A percentile compares a stretch with the other conserved stretches of the same genome.
These are phyloP conservation scores for Balearica regulorum DNA, from an alignment of 2,797 vertebrate genomes.

Conservation along the genomic window DNA sequence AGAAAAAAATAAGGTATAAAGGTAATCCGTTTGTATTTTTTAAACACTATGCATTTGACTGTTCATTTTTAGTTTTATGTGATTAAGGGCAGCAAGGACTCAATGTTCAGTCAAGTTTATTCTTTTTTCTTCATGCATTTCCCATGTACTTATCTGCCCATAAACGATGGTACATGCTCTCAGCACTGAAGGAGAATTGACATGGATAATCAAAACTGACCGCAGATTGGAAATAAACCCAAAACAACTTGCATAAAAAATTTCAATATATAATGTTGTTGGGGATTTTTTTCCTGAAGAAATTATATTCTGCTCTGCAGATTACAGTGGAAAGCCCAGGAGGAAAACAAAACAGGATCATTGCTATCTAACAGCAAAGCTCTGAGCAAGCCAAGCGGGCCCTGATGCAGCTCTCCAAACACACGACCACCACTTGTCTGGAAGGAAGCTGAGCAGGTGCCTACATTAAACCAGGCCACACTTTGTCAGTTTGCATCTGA, in stretches of 20 bases:
- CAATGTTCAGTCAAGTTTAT: not conserved
- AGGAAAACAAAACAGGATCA: not conserved
- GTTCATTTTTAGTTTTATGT: not conserved
- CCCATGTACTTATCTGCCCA: not conserved
- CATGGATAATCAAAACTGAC: not conserved
- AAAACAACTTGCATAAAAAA: not conserved
- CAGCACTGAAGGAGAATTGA: not conserved
- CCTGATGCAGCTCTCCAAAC: not conserved
- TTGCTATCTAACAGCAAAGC: not conserved
- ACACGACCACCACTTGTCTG: rapidly evolving
- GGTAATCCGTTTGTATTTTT: not conserved
- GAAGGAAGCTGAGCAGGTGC: slow-evolving; percentile 28
- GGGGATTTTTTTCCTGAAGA: not conserved
- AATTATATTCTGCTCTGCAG: not conserved
- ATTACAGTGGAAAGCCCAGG: not conserved
- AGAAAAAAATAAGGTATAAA: not conserved
- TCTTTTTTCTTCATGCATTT: not conserved
- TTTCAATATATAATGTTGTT: not conserved
- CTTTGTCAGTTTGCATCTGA: slow-evolving; percentile 27
- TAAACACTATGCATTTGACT: not conserved
- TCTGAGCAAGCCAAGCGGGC: not conserved
- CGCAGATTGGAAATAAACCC: not conserved
- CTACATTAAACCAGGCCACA: not conserved
- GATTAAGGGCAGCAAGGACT: not conserved
- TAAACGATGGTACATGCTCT: not conserved